These are phyloP conservation scores for Vidua chalybeata DNA, from an alignment of 2,113 vertebrate genomes.

Conservation along the genomic window DNA sequence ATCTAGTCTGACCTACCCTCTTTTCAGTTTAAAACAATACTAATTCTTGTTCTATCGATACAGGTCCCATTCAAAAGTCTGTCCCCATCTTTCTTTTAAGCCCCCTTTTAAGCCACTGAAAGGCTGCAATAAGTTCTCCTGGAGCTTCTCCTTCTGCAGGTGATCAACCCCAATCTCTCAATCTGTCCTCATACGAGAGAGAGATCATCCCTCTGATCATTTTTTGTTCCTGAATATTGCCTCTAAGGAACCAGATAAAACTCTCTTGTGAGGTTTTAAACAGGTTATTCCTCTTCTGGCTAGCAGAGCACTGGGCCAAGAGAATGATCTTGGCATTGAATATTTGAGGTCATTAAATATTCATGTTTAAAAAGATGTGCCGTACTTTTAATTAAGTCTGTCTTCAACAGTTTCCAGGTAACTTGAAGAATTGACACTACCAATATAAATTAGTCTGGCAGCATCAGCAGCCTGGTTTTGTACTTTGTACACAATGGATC, in stretches of 20 bases:
- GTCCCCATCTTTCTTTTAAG: background rate
- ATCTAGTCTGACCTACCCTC: too few relatives aligned
- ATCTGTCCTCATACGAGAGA: accelerated
- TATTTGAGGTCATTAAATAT: background rate
- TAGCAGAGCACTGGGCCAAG: background rate
- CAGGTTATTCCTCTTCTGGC: background rate
- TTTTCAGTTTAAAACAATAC: background rate
- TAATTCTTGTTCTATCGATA: accelerated
- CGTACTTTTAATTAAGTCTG: background rate
- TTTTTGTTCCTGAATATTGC: background rate
- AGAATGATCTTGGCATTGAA: background rate
- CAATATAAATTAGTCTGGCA: background rate
- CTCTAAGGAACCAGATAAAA: background rate
- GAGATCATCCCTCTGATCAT: background rate
- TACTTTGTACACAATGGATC: background rate
- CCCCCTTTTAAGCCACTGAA: background rate
- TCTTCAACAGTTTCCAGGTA: background rate
- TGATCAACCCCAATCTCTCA: background rate
- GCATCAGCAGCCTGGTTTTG: background rate
- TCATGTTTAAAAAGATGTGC: background rate
- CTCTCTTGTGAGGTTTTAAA: background rate
- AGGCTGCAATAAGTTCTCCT: background rate
- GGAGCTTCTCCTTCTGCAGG: background rate
- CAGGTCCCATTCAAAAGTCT: background rate
- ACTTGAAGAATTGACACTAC: background rate